Base-by-base conservation (phyloP, 2,797 vertebrate genomes). In the Myripristis murdjan region DNA sequence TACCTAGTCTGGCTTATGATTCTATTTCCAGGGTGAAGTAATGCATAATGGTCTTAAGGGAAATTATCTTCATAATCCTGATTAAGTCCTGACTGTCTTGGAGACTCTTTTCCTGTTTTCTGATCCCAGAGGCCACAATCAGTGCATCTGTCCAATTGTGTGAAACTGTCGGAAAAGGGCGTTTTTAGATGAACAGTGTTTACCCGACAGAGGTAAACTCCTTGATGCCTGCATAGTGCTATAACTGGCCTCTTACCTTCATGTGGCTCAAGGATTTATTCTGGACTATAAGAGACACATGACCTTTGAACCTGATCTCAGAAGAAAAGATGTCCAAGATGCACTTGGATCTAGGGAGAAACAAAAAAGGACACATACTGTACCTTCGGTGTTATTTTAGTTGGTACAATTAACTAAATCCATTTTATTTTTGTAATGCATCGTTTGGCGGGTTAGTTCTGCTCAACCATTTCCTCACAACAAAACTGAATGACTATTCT, bases 341-440 rank as follows among this genome's bases (percentile, higher is more conserved):
- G 18, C 12, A 35, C 33, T 35, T 35, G 33, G 33, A 9, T 37
- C 20, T 39, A 5, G 44, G 51, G 18, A 33, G 24, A 5, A 55
- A 15, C 3, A 43, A 41, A 20, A 15, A 49, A 51, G 26, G 4
- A 48, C 31, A n/a, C n/a, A n/a, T n/a, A n/a, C n/a, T n/a, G 11
- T 47, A 37, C 15, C 14, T n/a, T 49, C 14, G 33, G 54, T 77
- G 49, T 61, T 72, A 78, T 81, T 71, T 81, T 82, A 82, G 69
- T 75, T 72, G 64, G 70, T 80, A 71, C 61, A 81, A 73, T 81
- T 70, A 73, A 85, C 73, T 57, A 84, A 86, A 75, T 70, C 20
- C 64, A 75, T 89, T 88, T 89, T 91, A 91, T 91, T 91, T 91
- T 91, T 91, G 65, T 89, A 90, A 89, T 73, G 73, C 63, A 81